Evolutionary conservation across 1,140 invertebrate genomes (phyloP), one percentile per base, ranked within the genome.

Genomic region (Catajapyx aquilonaris): DNA sequence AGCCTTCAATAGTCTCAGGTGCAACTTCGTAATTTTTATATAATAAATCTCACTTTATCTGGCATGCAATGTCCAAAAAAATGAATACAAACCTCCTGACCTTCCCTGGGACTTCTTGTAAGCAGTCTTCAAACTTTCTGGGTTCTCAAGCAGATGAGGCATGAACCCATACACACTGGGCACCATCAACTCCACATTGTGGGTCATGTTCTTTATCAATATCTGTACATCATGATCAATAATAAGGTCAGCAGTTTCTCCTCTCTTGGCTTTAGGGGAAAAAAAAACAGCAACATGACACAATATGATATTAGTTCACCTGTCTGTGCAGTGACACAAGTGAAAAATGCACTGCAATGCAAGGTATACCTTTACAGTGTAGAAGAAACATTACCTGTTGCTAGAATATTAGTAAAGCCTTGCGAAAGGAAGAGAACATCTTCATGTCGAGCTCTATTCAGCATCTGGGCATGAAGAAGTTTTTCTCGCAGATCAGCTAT

Each of bases 161-260:
- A 93, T 59, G 49, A 88, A 85, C 48, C 81, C 75, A 56, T 78
- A 87, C 35, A 83, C 71, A 37, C 76, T 77, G 9, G 81, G 81
- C 32, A 81, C 55, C 33, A 68, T 63, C 7, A 79, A 53, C 43
- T 53, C 53, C 1, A 45, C 32, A 31, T 42, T 43, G 13, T 45
- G 47, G 31, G 46, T 43, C 13, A 52, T 36, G 33, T 50, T 52
- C n/a, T 37, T 40, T 17, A 54, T 39, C 7, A 55, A 38, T 16
- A 41, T 38, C 17, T 48, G 45, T 1, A 47, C 42, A 32, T 53
- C 48, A 19, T 41, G 41, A 15, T 43, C 44, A 32, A 46, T 38
- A 44, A 61, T 44, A 65, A 65, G 38, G 54, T 53, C 20, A 67
- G 41, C 21, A 65, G 43, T 39, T 60, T 57, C 41, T 59, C 51